Evolutionary conservation across 2,113 vertebrate species (phyloP), one percentile per base, ranked within the genome.

Genomic region (Motacilla alba): DNA sequence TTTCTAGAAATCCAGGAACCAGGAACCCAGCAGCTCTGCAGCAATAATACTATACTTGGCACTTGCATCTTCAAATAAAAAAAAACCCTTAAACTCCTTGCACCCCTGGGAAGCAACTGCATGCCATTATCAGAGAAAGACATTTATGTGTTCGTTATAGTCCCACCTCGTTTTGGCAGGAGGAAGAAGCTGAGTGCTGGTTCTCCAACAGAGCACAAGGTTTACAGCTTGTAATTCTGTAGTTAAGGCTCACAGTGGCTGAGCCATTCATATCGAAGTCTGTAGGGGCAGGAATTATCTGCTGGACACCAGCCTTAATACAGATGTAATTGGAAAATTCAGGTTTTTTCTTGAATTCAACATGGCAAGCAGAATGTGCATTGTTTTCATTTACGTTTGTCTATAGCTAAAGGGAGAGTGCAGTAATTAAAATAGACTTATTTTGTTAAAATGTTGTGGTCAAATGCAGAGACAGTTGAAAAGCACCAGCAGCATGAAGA

Each of bases 191-290:
- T 70, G 67, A 78, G 60, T 78, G 49, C 75, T 2, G 46, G 24
- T 88, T 95, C 81, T 94, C 87, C 94, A 56, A 3, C 81, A 69
- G 85, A 97, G 94, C 6, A 1, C 7, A 35, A 35, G 5, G 56
- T 96, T 90, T 94, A 86, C 79, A 90, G 82, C 89, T 90, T 67
- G 33, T 66, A 66, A 47, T 96, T 94, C 83, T 87, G 74, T 93
- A 94, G 81, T 72, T 94, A 93, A 95, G 58, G 77, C 53, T 95
- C 60, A 86, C 73, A 43, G 69, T 41, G 74, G 59, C 87, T 66
- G 64, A 76, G 41, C 44, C 64, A 8, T 81, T 93, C 33, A 4
- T 83, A 21, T 6, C 23, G 37, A 78, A 78, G 50, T 78, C 11
- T 0, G 76, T 69, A 69, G 82, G 80, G 80, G 26, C 41, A 89